These are phyloP conservation scores for Lasioglossum villosulum DNA, from an alignment of 2,888 invertebrate genomes.

Conservation along the genomic window DNA sequence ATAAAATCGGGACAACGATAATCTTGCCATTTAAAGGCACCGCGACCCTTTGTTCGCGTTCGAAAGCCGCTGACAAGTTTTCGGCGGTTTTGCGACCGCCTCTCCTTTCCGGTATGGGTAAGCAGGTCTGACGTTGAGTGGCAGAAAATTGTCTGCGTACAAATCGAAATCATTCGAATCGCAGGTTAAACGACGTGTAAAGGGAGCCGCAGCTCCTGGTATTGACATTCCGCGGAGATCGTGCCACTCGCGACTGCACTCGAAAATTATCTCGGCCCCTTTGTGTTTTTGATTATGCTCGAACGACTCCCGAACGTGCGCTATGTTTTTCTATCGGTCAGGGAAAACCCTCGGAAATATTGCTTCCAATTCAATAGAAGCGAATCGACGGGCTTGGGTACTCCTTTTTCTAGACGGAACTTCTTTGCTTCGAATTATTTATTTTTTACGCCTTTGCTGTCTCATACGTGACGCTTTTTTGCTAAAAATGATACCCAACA, in stretches of 20 bases:
- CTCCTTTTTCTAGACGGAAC: background rate
- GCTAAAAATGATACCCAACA: background rate
- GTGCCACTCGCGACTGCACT: background rate
- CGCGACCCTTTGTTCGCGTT: conserved; percentile 65
- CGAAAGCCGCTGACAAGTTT: conserved; percentile 71
- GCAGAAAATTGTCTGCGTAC: conserved; percentile 76
- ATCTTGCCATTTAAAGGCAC: conserved; percentile 63
- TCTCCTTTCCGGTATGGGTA: conserved; percentile 28
- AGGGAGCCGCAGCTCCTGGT: conserved; percentile 22
- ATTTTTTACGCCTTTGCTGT: background rate
- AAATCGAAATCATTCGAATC: conserved; percentile 58
- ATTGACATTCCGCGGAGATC: conserved; percentile 1
- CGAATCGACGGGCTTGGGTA: background rate
- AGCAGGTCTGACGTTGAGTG: conserved; percentile 75
- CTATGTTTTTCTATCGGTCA: background rate
- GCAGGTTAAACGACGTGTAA: conserved; percentile 64
- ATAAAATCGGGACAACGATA: conserved; percentile 81
- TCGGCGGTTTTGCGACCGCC: conserved; percentile 49
- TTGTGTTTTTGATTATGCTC: background rate
- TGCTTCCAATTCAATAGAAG: background rate
- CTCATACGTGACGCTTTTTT: fast-evolving
- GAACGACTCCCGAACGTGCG: background rate
- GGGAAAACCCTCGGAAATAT: background rate
- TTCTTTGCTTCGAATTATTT: background rate
- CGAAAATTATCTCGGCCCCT: background rate